Conservation (phyloP, 35 echinoderm and acorn worm species). For the Ophiothrix spiculata region DNA sequence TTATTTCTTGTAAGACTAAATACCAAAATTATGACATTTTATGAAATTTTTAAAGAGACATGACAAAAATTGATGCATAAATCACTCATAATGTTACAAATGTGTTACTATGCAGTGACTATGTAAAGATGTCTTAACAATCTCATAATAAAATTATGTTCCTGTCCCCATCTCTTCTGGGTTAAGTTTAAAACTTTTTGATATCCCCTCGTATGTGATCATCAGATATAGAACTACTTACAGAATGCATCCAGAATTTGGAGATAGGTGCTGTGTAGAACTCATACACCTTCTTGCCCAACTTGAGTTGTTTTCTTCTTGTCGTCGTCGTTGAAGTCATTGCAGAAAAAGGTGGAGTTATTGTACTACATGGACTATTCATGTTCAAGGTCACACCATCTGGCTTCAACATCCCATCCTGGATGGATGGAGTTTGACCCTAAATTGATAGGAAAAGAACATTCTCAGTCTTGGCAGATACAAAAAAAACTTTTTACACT, state of each 20-base stretch:
- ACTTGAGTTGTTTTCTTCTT: conserved; percentile 58
- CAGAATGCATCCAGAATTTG: conserved; percentile 90
- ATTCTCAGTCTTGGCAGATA: too few species aligned
- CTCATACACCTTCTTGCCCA: conserved; percentile 92
- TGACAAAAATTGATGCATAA: too few species aligned
- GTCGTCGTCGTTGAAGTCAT: background rate
- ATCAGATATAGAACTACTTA: conserved; percentile 22
- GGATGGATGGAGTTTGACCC: background rate
- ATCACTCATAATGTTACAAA: background rate
- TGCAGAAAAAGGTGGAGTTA: background rate
- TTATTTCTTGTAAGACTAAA: background rate
- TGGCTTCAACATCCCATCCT: background rate
- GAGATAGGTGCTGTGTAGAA: conserved; percentile 95
- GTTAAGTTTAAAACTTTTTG: too few species aligned
- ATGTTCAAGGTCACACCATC: background rate
- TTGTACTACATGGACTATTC: too few species aligned
- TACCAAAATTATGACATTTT: too few species aligned
- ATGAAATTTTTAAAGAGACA: too few species aligned
- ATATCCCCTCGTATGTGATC: too few species aligned
- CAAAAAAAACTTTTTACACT: too few species aligned
- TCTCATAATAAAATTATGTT: too few species aligned
- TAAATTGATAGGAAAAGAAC: too few species aligned
- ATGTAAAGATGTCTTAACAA: too few species aligned
- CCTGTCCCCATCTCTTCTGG: too few species aligned
- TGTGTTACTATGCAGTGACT: background rate